Base-by-base conservation (phyloP, 2,888 invertebrate genomes). In the Phytoseiulus persimilis region DNA sequence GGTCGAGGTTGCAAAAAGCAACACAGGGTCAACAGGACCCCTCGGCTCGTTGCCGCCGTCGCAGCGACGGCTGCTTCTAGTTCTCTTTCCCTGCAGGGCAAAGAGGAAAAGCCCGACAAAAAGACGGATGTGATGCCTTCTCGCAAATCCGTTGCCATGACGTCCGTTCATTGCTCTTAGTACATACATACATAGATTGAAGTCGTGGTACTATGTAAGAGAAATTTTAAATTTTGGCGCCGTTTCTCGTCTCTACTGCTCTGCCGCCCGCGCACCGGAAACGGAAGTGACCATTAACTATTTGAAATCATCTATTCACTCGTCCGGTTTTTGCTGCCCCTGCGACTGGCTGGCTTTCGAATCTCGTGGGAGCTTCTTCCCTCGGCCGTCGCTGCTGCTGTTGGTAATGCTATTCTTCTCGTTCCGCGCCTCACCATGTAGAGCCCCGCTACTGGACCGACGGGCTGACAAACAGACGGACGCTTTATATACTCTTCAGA, bases 221-320 rank as follows among this genome's bases (percentile, higher is more conserved):
- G 65, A 65, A 65, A 65, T 65, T 65, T 65, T 65, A 65, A 65
- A 65, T 65, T 65, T 65, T 65, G 65, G 65, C 65, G 65, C 65
- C 65, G 65, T 65, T 65, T 65, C 65, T 65, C 65, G 65, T 65
- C 65, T 65, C 23, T 65, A 18, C 23, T 65, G 65, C 65, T 28
- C 23, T 18, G 65, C 65, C 65, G 65, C 65, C 65, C 65, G 65
- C 65, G 65, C 65, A 65, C 65, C 65, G 65, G 65, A 65, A 65
- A 14, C 65, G 65, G 65, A 65, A 65, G 65, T 65, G 65, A 87
- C 87, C 87, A 87, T 87, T 87, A 87, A 87, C 87, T 87, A 87
- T 87, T 87, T 45, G 87, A 87, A 87, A 87, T 87, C 65, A 65
- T 65, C 65, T 65, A 65, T 65, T 65, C 65, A 28, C 65, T 65